Evolutionary conservation across 35 echinoderm and acorn worm genomes (phyloP).

Genomic region (Apostichopus japonicus): DNA sequence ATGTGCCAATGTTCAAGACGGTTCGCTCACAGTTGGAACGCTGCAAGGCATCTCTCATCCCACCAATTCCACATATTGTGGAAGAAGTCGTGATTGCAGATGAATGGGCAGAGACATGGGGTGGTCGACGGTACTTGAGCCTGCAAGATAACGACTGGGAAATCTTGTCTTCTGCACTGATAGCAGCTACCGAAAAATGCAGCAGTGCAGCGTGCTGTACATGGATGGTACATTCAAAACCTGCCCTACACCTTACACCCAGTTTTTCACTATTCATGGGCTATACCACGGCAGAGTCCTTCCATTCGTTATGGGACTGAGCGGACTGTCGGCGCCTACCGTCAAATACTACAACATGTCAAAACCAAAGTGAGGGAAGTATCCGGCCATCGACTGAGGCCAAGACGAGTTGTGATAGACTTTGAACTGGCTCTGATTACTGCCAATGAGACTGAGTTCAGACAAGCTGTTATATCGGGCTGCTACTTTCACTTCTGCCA

Average conservation of each 20-base stretch:
- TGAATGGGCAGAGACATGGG: slow-evolving; percentile 43
- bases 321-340: slow-evolving; percentile 17
- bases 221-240: slow-evolving; percentile 51
- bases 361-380: slow-evolving; percentile 16
- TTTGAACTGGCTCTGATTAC: slow-evolving; percentile 31
- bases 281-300: slow-evolving; percentile 1
- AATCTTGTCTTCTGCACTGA: slow-evolving; percentile 20
- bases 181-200: background rate
- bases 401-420: background rate
- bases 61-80: slow-evolving; percentile 21
- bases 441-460: slow-evolving; percentile 37
- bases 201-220: slow-evolving; percentile 4
- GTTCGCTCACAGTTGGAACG: slow-evolving; percentile 40
- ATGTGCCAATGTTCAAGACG: slow-evolving; percentile 23
- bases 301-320: background rate
- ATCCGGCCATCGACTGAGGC: background rate
- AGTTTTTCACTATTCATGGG: slow-evolving; percentile 31
- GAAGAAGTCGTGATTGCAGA: slow-evolving; percentile 18
- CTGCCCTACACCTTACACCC: slow-evolving; percentile 32
- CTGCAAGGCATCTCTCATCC: background rate
- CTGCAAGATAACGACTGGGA: slow-evolving; percentile 47
- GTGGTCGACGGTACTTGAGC: background rate
- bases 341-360: background rate
- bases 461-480: background rate
- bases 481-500: slow-evolving; percentile 55